These are phyloP conservation scores for Drosophila bocqueti DNA, from an alignment of 1,140 invertebrate species.

Conservation along the genomic window DNA sequence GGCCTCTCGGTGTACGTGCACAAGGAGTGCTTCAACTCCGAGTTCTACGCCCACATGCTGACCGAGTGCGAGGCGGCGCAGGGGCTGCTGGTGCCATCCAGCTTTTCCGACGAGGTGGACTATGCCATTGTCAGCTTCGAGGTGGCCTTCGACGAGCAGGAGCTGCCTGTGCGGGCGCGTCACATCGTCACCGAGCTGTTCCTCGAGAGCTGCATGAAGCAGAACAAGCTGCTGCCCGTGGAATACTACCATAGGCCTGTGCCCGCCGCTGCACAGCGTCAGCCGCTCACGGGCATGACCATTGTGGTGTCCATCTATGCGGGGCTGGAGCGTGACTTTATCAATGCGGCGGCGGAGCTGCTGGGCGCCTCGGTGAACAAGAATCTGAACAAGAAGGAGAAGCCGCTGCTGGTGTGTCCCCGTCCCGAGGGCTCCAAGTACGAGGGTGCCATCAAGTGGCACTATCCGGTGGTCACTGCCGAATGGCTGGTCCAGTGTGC, in stretches of 20 bases:
- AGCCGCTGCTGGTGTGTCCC: constrained; percentile 89
- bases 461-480: constrained; percentile 89
- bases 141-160: constrained; percentile 62
- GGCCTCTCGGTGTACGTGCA: constrained; percentile 85
- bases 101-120: constrained; percentile 86
- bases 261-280: constrained; percentile 81
- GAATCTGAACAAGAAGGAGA: constrained; percentile 86
- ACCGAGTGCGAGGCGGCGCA: constrained; percentile 85
- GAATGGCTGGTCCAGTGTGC: constrained; percentile 92
- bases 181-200: constrained; percentile 87
- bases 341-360: constrained; percentile 88
- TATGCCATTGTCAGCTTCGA: constrained; percentile 87
- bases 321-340: constrained; percentile 89
- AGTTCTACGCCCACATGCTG: constrained; percentile 80
- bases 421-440: constrained; percentile 92
- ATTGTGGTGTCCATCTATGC: constrained; percentile 92
- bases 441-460: constrained; percentile 93
- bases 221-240: constrained; percentile 86
- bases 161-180: constrained; percentile 84
- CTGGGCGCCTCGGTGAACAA: constrained; percentile 89
- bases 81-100: constrained; percentile 85
- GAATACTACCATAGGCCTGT: constrained; percentile 89
- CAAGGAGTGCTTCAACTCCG: constrained; percentile 84
- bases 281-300: constrained; percentile 89
- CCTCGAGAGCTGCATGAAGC: constrained; percentile 88